phyloP scores from a whole-genome alignment of 2,888 invertebrate species.

The Sinhomidia bicolor region DNA sequence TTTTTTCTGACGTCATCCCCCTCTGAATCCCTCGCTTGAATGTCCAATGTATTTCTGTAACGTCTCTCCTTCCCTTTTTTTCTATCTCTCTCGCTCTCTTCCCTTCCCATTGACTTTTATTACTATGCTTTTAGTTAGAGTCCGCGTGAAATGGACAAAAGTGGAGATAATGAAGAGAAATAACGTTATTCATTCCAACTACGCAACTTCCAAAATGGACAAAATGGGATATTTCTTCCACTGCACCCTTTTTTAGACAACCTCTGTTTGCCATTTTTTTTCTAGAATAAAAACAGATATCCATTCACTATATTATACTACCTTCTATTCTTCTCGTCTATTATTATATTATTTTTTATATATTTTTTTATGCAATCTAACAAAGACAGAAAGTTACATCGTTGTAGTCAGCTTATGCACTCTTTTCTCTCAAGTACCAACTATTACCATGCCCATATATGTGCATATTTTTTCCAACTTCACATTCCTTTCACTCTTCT shows the following conservation, averaged over 20 bases:
- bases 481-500: background rate
- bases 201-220: too few species aligned
- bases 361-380: background rate
- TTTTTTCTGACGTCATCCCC: constrained; percentile 24
- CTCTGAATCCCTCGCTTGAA: too few species aligned
- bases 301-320: background rate
- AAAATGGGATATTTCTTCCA: too few species aligned
- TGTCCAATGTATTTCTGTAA: background rate
- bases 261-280: background rate
- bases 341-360: too few species aligned
- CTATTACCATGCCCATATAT: background rate
- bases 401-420: too few species aligned
- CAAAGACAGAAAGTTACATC: background rate
- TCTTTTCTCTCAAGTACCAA: too few species aligned
- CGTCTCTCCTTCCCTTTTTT: background rate
- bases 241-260: too few species aligned
- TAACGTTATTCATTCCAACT: too few species aligned
- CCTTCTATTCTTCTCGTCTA: too few species aligned
- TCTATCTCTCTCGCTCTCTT: background rate
- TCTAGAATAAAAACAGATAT: background rate
- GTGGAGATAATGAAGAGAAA: too few species aligned
- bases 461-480: background rate
- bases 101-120: background rate
- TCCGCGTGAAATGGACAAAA: too few species aligned
- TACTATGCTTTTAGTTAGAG: too few species aligned